Evolutionary conservation across 2,888 invertebrate genomes (phyloP), one percentile per base, ranked within the genome.

Genomic region (Tinea pellionella): DNA sequence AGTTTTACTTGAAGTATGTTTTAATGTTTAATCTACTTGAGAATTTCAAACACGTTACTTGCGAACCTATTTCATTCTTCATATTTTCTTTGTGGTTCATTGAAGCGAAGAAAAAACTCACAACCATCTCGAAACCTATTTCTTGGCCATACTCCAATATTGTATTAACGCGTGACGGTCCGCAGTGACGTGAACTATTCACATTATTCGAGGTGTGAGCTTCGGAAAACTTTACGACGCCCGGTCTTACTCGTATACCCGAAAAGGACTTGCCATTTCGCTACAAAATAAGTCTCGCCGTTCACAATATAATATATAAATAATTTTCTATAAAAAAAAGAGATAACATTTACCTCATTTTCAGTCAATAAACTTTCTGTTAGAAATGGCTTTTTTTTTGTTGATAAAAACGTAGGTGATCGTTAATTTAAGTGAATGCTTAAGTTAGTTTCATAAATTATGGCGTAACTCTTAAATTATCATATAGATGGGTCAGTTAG

Each of bases 31-130:
- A 57, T 57, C 57, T 57, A 57, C 19, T 32, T 57, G 32, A 32
- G 57, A 57, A 57, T 57, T 57, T 30, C 12, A 15, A 57, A 57
- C 57, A 57, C 32, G 57, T 57, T 57, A 57, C 32, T n/a, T 57
- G 19, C 32, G 32, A 15, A 32, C 32, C 57, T 32, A 30, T 57
- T 57, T 32, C 57, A n/a, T 57, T 57, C 57, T 57, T 57, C 8
- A 57, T 32, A 57, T 57, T 57, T 57, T 57, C 57, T 57, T 57
- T 57, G 57, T 57, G 57, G 57, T 57, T 57, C 57, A 57, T 57
- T 57, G 57, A 57, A 57, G 57, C 57, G 57, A 32, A 13, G 32
- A 57, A 57, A 57, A 24, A 57, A 57, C 32, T 57, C 57, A 18
- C 19, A 55, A 47, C 15, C 47, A 47, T 47, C 47, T 15, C 47